Evolutionary conservation across 2,113 vertebrate species (phyloP).

Genomic region (Leucopsar rothschildi): DNA sequence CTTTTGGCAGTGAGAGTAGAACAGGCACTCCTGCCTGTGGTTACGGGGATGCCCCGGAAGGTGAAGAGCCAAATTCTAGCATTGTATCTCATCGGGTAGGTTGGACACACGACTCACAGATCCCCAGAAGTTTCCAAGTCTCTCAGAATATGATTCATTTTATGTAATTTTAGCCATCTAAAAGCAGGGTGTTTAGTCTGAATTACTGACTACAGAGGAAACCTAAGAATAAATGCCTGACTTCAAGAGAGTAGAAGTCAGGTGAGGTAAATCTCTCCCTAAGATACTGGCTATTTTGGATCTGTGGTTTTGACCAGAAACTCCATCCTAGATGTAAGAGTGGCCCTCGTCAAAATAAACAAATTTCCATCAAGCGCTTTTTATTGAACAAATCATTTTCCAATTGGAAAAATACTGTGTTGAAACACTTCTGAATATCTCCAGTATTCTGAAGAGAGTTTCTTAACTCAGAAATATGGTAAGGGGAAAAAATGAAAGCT

Average conservation of each 20-base stretch:
- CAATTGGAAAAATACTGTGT: neutral
- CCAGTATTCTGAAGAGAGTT: neutral
- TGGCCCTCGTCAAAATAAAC: neutral
- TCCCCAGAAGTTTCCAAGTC: neutral
- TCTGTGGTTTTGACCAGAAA: slow-evolving; percentile 40
- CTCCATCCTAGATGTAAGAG: neutral
- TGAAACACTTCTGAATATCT: neutral
- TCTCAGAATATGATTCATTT: slow-evolving; percentile 1
- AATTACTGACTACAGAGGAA: slow-evolving; percentile 42
- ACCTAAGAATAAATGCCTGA: slow-evolving; percentile 24
- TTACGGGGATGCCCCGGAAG: neutral
- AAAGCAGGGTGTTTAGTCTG: slow-evolving; percentile 13
- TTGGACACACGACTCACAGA: slow-evolving; percentile 23
- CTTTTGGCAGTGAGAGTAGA: neutral
- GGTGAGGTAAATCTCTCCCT: slow-evolving; percentile 45
- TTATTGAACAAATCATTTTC: neutral
- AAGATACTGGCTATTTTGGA: neutral
- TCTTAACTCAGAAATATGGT: neutral
- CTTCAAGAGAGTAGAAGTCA: neutral
- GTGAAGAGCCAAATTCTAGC: neutral
- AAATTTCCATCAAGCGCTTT: neutral
- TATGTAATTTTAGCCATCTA: slow-evolving; percentile 24
- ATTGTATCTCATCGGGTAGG: neutral
- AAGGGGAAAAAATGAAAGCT: neutral
- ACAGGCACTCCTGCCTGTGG: neutral